phyloP scores from a whole-genome alignment of 2,797 vertebrate species.

The Mormyrops attenuatus region DNA sequence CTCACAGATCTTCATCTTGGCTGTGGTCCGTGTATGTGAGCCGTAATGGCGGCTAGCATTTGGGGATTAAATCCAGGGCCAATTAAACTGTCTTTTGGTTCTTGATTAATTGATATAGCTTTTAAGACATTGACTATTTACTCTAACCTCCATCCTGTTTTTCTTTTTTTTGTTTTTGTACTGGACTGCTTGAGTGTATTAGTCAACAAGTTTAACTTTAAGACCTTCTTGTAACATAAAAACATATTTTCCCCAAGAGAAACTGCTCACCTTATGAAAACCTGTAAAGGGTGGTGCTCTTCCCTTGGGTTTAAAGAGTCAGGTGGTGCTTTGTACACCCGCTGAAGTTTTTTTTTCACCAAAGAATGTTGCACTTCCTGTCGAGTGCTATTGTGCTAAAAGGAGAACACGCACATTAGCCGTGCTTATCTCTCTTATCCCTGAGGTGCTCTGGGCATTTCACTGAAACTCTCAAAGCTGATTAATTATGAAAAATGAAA shows the following conservation, averaged over 20 bases:
- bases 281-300: neutral
- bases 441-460: neutral
- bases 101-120: neutral
- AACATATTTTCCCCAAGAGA: neutral
- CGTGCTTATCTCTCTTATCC: neutral
- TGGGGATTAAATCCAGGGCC: neutral
- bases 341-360: neutral
- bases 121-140: neutral
- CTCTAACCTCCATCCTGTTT: neutral
- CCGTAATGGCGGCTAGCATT: neutral
- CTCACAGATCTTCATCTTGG: neutral
- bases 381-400: neutral
- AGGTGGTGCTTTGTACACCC: neutral
- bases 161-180: neutral
- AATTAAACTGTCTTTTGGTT: neutral
- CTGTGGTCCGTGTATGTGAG: neutral
- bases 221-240: neutral
- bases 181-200: neutral
- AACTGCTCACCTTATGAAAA: neutral
- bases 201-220: neutral
- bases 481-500: neutral
- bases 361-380: neutral
- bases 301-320: neutral
- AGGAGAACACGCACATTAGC: neutral
- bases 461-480: neutral